These are phyloP conservation scores for Amblyjoppa fuscipennis DNA, from an alignment of 2,888 invertebrate genomes.

Conservation along the genomic window DNA sequence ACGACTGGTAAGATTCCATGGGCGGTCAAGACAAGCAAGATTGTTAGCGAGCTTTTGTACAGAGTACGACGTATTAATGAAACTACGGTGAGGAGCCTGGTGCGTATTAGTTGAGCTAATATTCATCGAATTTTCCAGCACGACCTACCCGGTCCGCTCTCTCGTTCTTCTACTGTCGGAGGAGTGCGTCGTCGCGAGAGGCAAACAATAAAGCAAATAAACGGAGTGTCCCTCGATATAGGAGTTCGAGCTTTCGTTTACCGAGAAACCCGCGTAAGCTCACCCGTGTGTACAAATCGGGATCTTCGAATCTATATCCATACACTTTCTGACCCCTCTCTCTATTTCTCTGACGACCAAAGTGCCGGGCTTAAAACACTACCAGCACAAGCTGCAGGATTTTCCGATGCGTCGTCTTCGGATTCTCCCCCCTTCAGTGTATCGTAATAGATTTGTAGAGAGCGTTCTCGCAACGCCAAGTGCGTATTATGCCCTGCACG, in stretches of 20 bases:
- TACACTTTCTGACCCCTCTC: conserved; percentile 3
- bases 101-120: not conserved
- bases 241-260: conserved; percentile 15
- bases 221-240: not conserved
- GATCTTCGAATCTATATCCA: conserved; percentile 29
- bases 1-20: conserved; percentile 5
- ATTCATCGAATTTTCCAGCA: not conserved
- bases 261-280: conserved; percentile 6
- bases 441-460: conserved; percentile 33
- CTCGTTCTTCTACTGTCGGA: not conserved
- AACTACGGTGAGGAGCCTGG: not conserved
- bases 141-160: not conserved
- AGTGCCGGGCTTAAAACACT: not conserved
- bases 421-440: conserved; percentile 28
- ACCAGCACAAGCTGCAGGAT: conserved; percentile 1
- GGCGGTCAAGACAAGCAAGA: not conserved
- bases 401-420: conserved; percentile 38
- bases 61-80: not conserved
- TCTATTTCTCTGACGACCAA: conserved; percentile 2
- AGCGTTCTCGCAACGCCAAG: conserved; percentile 13
- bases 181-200: not conserved
- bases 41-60: not conserved
- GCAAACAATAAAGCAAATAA: conserved; percentile 14
- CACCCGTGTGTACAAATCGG: conserved; percentile 22
- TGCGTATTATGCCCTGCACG: conserved; percentile 18